A percentile compares a stretch with the other conserved stretches of the same genome.
Evolutionary conservation across 2,888 invertebrate genomes (phyloP).

Genomic region (Hydrotaea cyrtoneurina): DNA sequence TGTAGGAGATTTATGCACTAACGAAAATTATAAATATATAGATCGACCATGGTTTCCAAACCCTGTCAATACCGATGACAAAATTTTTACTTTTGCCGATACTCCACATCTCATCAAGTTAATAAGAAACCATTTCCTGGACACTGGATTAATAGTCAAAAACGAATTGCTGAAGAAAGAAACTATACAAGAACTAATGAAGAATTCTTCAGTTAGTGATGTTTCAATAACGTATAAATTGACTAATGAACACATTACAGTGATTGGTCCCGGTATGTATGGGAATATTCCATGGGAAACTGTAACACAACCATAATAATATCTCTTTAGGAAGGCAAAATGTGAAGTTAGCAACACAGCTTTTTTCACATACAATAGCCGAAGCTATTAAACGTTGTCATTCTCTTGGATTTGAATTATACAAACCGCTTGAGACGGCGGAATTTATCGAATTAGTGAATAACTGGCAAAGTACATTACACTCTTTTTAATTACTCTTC

Average conservation of each 20-base stretch:
- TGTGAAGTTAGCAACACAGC: slow-evolving; percentile 44
- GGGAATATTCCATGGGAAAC: neutral
- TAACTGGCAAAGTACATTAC: slow-evolving; percentile 62
- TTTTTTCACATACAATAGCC: slow-evolving; percentile 52
- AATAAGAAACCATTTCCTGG: slow-evolving; percentile 30
- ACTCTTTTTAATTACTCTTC: neutral
- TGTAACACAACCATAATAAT: neutral
- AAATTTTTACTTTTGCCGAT: slow-evolving; percentile 31
- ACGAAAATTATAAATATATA: too few relatives aligned
- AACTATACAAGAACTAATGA: slow-evolving; percentile 37
- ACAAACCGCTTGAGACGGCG: slow-evolving; percentile 61
- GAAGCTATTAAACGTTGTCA: too few relatives aligned
- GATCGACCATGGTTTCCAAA: slow-evolving; percentile 40
- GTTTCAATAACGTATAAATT: slow-evolving; percentile 34
- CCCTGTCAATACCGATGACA: slow-evolving; percentile 11
- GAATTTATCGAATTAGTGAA: slow-evolving; percentile 64
- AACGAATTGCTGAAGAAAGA: slow-evolving; percentile 12
- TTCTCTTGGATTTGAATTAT: slow-evolving; percentile 41
- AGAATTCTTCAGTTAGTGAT: neutral
- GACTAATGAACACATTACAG: slow-evolving; percentile 43
- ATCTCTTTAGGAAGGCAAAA: neutral
- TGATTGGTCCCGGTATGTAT: neutral
- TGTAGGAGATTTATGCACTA: neutral
- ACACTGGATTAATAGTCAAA: slow-evolving; percentile 57
- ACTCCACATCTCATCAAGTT: slow-evolving; percentile 30